Conservation (phyloP, 2,113 vertebrate genomes). For the Sterna hirundo region DNA sequence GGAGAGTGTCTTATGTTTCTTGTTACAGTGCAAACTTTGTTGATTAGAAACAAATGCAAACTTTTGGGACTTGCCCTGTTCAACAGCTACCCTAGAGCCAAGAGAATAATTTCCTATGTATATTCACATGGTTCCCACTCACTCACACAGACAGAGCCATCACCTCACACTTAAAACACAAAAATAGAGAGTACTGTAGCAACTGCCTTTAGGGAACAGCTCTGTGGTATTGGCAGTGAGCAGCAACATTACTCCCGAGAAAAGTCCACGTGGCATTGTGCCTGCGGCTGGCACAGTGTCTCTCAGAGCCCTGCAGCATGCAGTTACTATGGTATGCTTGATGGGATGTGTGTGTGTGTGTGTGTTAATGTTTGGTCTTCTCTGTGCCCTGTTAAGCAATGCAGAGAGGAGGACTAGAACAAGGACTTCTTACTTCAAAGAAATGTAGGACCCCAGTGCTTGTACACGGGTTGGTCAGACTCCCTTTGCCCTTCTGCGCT, state of each 20-base stretch:
- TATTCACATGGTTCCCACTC: background rate
- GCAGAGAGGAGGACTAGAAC: background rate
- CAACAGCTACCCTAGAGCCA: background rate
- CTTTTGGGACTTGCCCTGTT: background rate
- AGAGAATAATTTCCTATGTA: background rate
- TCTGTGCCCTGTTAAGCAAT: background rate
- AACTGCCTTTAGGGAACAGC: background rate
- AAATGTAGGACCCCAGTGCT: background rate
- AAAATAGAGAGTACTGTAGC: background rate
- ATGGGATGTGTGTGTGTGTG: background rate
- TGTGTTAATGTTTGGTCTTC: background rate
- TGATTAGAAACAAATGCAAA: slow-evolving; percentile 36
- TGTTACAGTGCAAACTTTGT: background rate
- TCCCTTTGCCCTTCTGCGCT: background rate
- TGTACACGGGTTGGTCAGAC: background rate
- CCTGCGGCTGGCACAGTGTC: background rate
- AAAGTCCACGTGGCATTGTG: background rate
- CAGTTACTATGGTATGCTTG: background rate
- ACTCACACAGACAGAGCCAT: background rate
- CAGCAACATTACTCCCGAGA: background rate
- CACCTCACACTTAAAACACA: background rate
- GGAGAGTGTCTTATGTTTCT: background rate
- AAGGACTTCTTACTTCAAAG: background rate
- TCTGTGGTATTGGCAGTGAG: background rate
- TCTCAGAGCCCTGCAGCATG: background rate